Base-by-base conservation (phyloP, 2,888 invertebrate species). In the Cantharis flavilabris region DNA sequence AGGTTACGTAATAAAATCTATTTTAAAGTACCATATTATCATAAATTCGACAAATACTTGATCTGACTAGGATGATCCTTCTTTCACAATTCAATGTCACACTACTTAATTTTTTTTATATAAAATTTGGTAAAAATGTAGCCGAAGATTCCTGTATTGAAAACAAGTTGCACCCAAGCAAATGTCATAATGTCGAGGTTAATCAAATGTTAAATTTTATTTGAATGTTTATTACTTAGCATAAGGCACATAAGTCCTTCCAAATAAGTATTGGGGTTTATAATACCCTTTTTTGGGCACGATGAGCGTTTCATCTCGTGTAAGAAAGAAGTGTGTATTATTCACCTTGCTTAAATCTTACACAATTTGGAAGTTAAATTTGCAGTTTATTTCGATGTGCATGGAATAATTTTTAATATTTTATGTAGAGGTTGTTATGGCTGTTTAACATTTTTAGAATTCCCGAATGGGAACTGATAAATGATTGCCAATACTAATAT, bases 171-270 rank as follows among this genome's bases (percentile, higher is more conserved):
- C 18, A 18, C 7, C n/a, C 18, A 65, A 65, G 13, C 20, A 65
- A 65, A 65, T 65, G n/a, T 23, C 16, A 65, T 65, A 65, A 65
- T 65, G 65, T 65, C 65, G 65, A 65, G 65, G 65, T 65, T 65
- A 23, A 65, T 11, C 5, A 65, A 65, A 65, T 65, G 65, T 20
- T 65, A 65, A 65, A 23, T 33, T 33, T 13, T 33, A 33, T 33
- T 13, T 13, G 33, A 33, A 33, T 33, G 5, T 33, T 13, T 33
- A 13, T 33, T 33, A n/a, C 33, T 33, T 33, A 33, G 13, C 33
- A 33, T 13, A 13, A 33, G 33, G 33, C 33, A 33, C 33, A 13
- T 13, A 33, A 33, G 26, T 1, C 26, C 7, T 13, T 33, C 13
- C 5, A n/a, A 33, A 13, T 33, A 5, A 33, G 13, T 4, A 13